Evolutionary conservation across 1,140 invertebrate genomes (phyloP), one percentile per base, ranked within the genome.

Genomic region (Drosophila nasuta): DNA sequence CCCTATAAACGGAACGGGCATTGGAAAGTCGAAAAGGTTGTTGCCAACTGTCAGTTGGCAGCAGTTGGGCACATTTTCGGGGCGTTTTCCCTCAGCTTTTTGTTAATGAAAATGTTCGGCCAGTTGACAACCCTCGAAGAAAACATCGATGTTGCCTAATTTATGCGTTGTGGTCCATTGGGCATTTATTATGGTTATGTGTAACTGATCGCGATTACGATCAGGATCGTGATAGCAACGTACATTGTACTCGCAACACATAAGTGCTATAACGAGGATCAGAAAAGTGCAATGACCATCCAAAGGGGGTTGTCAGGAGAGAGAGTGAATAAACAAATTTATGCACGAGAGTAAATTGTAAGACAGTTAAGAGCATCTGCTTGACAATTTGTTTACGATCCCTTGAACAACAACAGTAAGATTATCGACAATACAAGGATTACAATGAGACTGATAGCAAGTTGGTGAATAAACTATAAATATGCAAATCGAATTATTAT

Each of bases 131-230:
- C 62, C 38, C 56, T 38, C 15, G 35, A 41, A 5, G 1, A 33
- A 33, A 17, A 5, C 20, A 13, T 4, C 28, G 43, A 11, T 35
- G n/a, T 59, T 45, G 64, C 7, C 51, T 87, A 83, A 87, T 88
- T 88, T 88, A 88, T 89, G 85, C 85, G 79, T 57, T 73, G 72
- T 58, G 82, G 71, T 28, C 57, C 79, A 86, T 87, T 82, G 82
- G 60, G 58, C 51, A 77, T 74, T 68, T 79, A 71, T 51, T 64
- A 51, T 74, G 38, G 25, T 35, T 49, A 72, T 57, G 30, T 54
- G 48, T 17, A 51, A 70, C n/a, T 33, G 65, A 74, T 74, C 57
- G 28, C 20, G 49, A 69, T 68, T 41, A 4, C 43, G 35, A 68
- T 73, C 64, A 38, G 15, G 7, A 45, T 46, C 15, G 11, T 15